Percentiles rank a stretch among this genome's conserved stretches.
phyloP scores from a whole-genome alignment of 1,140 invertebrate genomes.

The Ostrea denselamellosa region DNA sequence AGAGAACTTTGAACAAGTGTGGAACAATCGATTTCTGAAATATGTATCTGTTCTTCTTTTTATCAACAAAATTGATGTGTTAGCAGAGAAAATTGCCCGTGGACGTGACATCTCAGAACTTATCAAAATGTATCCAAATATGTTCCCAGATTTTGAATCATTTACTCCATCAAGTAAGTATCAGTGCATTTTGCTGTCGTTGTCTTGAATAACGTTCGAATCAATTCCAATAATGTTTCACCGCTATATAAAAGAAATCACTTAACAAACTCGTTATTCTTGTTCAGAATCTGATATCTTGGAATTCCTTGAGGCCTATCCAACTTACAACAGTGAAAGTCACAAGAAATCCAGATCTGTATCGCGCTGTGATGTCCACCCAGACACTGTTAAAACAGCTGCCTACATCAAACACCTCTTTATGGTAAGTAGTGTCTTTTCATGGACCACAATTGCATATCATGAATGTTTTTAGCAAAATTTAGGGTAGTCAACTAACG shows the following conservation, averaged over 20 bases:
- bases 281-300: neutral
- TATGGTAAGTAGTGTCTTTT: conserved; percentile 61
- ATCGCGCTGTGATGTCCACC: conserved; percentile 66
- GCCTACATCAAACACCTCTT: conserved; percentile 74
- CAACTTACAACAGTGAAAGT: neutral
- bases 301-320: conserved; percentile 8
- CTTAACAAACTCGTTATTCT: neutral
- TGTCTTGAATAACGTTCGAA: neutral
- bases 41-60: conserved; percentile 88
- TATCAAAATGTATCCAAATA: conserved; percentile 62
- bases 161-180: conserved; percentile 66
- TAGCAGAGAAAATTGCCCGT: conserved; percentile 85
- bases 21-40: conserved; percentile 87
- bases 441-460: neutral
- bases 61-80: conserved; percentile 89
- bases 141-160: conserved; percentile 65
- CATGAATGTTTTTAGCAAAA: no score
- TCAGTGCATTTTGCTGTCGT: neutral
- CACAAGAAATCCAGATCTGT: conserved; percentile 54
- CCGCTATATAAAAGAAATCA: neutral
- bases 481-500: no score
- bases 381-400: conserved; percentile 72
- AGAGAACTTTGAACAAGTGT: conserved; percentile 87
- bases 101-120: conserved; percentile 77
- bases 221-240: neutral